These are phyloP conservation scores for Pristionchus exspectatus DNA, from an alignment of 2,888 invertebrate genomes.

Conservation along the genomic window DNA sequence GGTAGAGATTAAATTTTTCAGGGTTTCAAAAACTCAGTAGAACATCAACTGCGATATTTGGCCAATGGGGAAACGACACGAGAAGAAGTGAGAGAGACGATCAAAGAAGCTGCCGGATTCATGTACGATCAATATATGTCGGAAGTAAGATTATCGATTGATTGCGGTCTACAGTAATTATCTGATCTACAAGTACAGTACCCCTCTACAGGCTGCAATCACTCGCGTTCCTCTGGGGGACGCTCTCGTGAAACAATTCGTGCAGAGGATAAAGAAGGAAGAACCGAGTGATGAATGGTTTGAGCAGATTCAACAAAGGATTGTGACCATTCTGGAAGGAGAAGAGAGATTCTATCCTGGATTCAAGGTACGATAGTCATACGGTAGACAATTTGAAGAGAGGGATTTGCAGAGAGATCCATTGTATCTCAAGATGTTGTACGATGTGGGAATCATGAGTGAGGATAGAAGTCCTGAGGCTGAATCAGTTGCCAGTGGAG, in stretches of 20 bases:
- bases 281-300: conserved; percentile 87
- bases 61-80: conserved; percentile 77
- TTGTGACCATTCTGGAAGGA: conserved; percentile 80
- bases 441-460: conserved; percentile 85
- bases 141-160: conserved; percentile 81
- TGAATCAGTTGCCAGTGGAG: conserved; percentile 13
- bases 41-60: conserved; percentile 83
- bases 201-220: conserved; percentile 81
- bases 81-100: conserved; percentile 79
- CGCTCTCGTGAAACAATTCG: conserved; percentile 83
- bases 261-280: conserved; percentile 84
- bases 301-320: conserved; percentile 86
- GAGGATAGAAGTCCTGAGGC: conserved; percentile 40
- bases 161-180: neutral
- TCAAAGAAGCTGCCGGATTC: conserved; percentile 86
- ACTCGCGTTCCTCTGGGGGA: conserved; percentile 85
- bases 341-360: conserved; percentile 84
- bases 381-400: neutral
- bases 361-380: conserved; percentile 81
- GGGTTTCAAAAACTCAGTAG: conserved; percentile 83
- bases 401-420: conserved; percentile 81
- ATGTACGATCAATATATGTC: conserved; percentile 88
- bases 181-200: neutral
- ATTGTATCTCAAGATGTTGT: conserved; percentile 86
- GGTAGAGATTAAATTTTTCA: conserved; percentile 52